Conservation (phyloP, 2,113 vertebrate genomes). For the Pedionomus torquatus region DNA sequence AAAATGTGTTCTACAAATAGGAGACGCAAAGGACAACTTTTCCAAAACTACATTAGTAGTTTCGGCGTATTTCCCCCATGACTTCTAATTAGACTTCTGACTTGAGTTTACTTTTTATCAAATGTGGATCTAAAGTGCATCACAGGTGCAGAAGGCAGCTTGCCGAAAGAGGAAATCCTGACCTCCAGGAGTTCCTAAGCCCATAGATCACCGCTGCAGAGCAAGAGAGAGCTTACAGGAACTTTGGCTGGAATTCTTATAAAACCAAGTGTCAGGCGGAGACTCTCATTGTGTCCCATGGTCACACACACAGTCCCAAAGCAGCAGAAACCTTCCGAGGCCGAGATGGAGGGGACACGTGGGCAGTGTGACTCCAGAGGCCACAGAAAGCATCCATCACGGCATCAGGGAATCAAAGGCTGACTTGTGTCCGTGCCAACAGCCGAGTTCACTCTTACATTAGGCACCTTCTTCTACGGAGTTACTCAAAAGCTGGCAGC, state of each 20-base stretch:
- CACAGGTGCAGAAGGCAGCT: background rate
- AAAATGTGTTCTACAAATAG: rapidly evolving
- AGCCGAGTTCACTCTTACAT: background rate
- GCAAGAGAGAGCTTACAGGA: background rate
- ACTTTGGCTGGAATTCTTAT: background rate
- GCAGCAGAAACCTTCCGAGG: background rate
- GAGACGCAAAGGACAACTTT: background rate
- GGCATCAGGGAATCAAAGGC: background rate
- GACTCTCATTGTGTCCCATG: rapidly evolving
- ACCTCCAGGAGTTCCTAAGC: background rate
- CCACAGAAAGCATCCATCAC: background rate
- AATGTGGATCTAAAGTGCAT: background rate
- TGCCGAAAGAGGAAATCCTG: background rate
- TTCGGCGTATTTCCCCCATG: background rate
- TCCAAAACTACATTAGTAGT: background rate
- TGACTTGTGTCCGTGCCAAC: background rate
- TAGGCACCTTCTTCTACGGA: background rate
- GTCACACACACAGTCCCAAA: background rate
- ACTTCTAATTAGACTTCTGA: background rate
- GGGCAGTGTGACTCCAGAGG: background rate
- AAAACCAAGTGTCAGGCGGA: background rate
- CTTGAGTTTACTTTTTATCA: background rate
- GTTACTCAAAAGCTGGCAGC: background rate
- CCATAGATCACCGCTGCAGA: background rate
- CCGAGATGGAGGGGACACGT: background rate